Conservation (phyloP, 2,113 vertebrate genomes). For the Chaetodon trifascialis region DNA sequence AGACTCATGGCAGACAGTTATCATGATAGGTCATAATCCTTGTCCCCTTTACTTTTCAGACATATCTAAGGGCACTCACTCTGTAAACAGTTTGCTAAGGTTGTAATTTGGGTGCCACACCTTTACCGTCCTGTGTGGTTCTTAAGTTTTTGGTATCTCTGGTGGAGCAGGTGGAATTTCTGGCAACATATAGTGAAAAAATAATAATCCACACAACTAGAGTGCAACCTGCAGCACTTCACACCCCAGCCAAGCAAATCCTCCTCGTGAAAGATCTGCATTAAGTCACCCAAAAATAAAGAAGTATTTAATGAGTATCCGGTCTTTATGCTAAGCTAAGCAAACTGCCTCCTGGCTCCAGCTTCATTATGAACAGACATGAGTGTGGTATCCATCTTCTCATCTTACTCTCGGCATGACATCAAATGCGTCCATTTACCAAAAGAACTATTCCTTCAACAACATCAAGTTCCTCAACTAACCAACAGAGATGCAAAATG, state of each 20-base stretch:
- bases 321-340: neutral
- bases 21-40: constrained; percentile 44
- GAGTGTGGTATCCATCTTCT: neutral
- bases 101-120: constrained; percentile 55
- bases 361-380: neutral
- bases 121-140: constrained; percentile 52
- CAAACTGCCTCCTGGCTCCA: neutral
- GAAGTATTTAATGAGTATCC: neutral
- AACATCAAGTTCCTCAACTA: constrained; percentile 18
- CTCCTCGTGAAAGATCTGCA: neutral
- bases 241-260: constrained; percentile 47
- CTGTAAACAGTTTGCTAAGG: constrained; percentile 47
- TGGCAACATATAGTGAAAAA: constrained; percentile 6
- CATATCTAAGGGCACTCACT: constrained; percentile 40
- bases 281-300: constrained; percentile 9
- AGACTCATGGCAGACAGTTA: constrained; percentile 28
- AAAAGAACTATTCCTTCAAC: neutral
- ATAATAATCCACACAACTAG: constrained; percentile 30
- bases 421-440: neutral
- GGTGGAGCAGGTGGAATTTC: constrained; percentile 40
- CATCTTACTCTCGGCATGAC: neutral
- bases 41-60: constrained; percentile 44
- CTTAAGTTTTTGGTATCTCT: constrained; percentile 16
- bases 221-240: constrained; percentile 33
- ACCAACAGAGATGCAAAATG: constrained; percentile 22